Base-by-base conservation (phyloP, 2,797 vertebrate genomes). In the Melanotaenia parkinsoni region DNA sequence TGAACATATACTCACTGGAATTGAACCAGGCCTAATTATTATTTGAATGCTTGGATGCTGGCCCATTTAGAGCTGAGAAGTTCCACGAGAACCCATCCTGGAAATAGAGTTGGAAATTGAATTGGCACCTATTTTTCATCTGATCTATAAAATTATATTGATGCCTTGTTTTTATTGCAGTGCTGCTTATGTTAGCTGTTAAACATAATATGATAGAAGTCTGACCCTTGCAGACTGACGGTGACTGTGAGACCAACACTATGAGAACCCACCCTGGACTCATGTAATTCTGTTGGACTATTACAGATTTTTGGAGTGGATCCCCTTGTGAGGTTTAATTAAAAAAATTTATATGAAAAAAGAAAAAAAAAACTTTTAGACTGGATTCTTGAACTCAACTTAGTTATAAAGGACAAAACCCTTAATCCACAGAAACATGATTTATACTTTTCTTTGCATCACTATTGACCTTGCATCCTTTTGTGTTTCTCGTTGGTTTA, bases 401-500 rank as follows among this genome's bases (percentile, higher is more conserved):
- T 45, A 28, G 16, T 26, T 5, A 45, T 43, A 22, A 18, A 40
- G 26, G 35, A 33, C 16, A 63, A 28, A 28, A 47, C 58, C 47
- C 14, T 50, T 37, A 28, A 47, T 58, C 30, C 13, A 37, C 24
- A 12, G 18, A 30, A 37, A n/a, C 32, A 38, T 43, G 59, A 37
- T 56, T 33, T 18, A 6, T 1, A 1, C 1, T 35, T 65, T 64
- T 37, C 20, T 28, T 53, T 54, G 0, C 18, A 12, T 63, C 18
- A 9, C 10, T 64, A 6, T 77, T 63, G 24, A 40, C 35, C 22
- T 16, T 43, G 1, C 35, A 10, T 54, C 3, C 1, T 6, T 47
- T 3, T 66, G 1, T 73, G 24, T 61, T 56, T 64, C 1, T 50
- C 30, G 4, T 70, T 70, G 63, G 32, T 67, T 26, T 63, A 3